phyloP scores from a whole-genome alignment of 1,140 invertebrate species.

The Calephelis nemesis region DNA sequence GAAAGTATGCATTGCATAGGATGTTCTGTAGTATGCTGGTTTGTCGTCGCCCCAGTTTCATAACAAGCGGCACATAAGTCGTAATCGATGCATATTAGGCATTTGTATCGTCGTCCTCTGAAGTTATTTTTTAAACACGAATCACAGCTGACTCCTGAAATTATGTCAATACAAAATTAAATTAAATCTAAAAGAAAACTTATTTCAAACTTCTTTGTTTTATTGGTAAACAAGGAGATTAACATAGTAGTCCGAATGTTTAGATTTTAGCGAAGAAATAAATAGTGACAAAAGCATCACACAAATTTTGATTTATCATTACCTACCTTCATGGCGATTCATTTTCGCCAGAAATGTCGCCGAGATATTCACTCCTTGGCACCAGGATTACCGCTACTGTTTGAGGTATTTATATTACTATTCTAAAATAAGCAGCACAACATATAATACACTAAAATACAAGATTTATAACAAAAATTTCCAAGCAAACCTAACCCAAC shows the following conservation, averaged over 20 bases:
- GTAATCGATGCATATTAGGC: conserved; percentile 99
- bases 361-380: conserved; percentile 69
- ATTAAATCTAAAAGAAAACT: conserved; percentile 18
- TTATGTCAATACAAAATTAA: conserved; percentile 49
- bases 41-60: conserved; percentile 95
- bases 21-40: conserved; percentile 96
- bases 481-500: conserved; percentile 86
- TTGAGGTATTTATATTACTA: conserved; percentile 74
- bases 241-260: conserved; percentile 22
- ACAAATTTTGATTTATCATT: conserved; percentile 80
- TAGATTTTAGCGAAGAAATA: conserved; percentile 53
- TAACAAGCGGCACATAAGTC: conserved; percentile 98
- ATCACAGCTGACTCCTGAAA: conserved; percentile 98
- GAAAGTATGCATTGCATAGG: conserved; percentile 99
- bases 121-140: conserved; percentile 99
- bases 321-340: conserved; percentile 90
- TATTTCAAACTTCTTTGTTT: conserved; percentile 30
- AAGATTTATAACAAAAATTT: conserved; percentile 83
- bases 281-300: conserved; percentile 72
- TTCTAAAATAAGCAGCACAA: conserved; percentile 80
- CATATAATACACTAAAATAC: conserved; percentile 82
- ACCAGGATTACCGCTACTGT: conserved; percentile 69
- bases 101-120: conserved; percentile 97
- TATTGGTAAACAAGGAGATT: not conserved
- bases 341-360: conserved; percentile 83